These are phyloP conservation scores for Dioctria rufipes DNA, from an alignment of 2,888 invertebrate genomes.

Conservation along the genomic window DNA sequence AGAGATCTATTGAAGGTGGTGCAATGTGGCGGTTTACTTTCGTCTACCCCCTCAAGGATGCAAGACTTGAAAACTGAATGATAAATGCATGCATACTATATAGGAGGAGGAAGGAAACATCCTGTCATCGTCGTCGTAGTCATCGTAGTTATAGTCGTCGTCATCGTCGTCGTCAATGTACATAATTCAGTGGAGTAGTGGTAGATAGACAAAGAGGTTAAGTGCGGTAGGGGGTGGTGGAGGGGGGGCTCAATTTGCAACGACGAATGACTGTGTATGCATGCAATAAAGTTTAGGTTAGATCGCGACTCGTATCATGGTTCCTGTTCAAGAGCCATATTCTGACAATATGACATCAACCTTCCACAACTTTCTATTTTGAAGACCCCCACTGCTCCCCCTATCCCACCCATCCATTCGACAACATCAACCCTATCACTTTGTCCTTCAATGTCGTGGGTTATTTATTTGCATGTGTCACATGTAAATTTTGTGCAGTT, in stretches of 20 bases:
- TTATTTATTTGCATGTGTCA: slow-evolving; percentile 24
- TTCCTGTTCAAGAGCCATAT: background rate
- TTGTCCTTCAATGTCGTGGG: background rate
- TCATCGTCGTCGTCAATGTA: background rate
- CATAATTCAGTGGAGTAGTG: slow-evolving; percentile 2
- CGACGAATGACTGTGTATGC: background rate
- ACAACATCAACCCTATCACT: background rate
- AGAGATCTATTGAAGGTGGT: slow-evolving; percentile 12
- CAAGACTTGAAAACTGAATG: background rate
- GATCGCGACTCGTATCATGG: background rate
- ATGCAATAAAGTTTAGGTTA: too few relatives aligned
- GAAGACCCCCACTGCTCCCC: background rate
- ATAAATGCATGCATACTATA: background rate
- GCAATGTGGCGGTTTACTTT: background rate
- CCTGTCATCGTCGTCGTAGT: background rate
- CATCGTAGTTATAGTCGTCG: background rate
- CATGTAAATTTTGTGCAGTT: slow-evolving; percentile 26
- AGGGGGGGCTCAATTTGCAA: background rate
- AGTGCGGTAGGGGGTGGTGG: background rate
- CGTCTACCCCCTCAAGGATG: background rate
- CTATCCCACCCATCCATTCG: too few relatives aligned
- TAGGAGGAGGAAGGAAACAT: background rate
- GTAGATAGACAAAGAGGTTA: too few relatives aligned
- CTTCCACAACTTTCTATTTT: slow-evolving; percentile 4
- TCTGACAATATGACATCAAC: background rate